Percentiles rank a stretch among this genome's conserved stretches.
phyloP scores from a whole-genome alignment of 2,113 vertebrate genomes.

The Vidua chalybeata region DNA sequence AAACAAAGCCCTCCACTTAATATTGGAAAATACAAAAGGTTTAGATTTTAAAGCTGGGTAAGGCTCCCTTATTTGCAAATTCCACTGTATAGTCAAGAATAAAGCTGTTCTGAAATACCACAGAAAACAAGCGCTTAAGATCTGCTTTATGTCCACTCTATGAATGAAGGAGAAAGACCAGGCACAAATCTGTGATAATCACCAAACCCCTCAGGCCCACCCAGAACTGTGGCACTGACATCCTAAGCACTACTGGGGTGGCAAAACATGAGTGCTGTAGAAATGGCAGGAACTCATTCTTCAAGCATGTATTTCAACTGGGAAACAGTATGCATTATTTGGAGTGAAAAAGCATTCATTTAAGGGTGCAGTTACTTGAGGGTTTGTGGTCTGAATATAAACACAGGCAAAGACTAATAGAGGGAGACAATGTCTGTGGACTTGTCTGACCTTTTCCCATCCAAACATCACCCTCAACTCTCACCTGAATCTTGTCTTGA shows the following conservation, averaged over 20 bases:
- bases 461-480: background rate
- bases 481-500: background rate
- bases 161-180: background rate
- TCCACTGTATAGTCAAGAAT: background rate
- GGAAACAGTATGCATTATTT: background rate
- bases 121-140: background rate
- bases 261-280: background rate
- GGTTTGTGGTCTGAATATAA: background rate
- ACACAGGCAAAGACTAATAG: background rate
- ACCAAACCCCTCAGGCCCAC: background rate
- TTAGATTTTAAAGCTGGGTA: background rate
- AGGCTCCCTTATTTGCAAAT: background rate
- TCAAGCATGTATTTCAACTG: background rate
- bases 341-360: background rate
- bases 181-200: background rate
- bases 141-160: background rate
- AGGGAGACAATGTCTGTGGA: background rate
- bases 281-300: background rate
- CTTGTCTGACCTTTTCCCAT: background rate
- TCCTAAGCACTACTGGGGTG: background rate
- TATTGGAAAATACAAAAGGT: background rate
- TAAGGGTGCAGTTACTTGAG: background rate
- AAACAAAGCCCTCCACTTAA: background rate
- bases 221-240: background rate
- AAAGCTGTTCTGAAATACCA: background rate